Evolutionary conservation across 2,113 vertebrate species (phyloP), one percentile per base, ranked within the genome.

Genomic region (Chinchilla lanigera): DNA sequence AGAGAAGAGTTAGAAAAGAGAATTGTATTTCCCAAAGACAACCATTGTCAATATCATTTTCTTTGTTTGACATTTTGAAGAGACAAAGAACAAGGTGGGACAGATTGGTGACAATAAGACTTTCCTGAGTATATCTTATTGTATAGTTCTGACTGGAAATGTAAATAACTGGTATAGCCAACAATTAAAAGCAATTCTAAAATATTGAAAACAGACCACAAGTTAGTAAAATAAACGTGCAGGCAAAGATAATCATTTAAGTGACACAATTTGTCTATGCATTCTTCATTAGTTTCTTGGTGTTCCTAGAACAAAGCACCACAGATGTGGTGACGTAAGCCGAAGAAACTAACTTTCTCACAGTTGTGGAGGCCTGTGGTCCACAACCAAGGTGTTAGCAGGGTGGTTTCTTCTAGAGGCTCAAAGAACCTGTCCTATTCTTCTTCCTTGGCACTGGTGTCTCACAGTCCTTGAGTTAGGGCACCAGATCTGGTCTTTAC

Each of bases 1-100:
- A 97, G 28, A 90, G 41, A 97, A 97, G 65, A 41, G 24, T 92
- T 96, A 88, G 69, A 38, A 33, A 94, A 86, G 60, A 89, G 54
- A 50, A 90, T 95, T 56, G 47, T 92, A 94, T n/a, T 94, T 95
- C 44, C 38, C 73, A 22, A 3, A 82, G 28, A 77, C 12, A 85
- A 41, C 28, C 26, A 58, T 90, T 65, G 33, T 75, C 93, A 28
- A 24, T 52, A 82, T 69, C 10, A 11, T 61, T 61, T 28, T 67
- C 35, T 58, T 86, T 86, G 85, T 56, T 44, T 41, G 30, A 44
- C 89, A 83, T 56, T 86, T 77, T 83, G 20, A 50, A 35, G 52
- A 84, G 19, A 19, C 52, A 96, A 91, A n/a, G 56, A 93, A 93
- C 35, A 82, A 63, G 7, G 44, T 78, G 33, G 33, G 47, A 94